A percentile compares a stretch with the other conserved stretches of the same genome.
Evolutionary conservation across 2,888 invertebrate genomes (phyloP).

Genomic region (Scaptomyza caliginosa): DNA sequence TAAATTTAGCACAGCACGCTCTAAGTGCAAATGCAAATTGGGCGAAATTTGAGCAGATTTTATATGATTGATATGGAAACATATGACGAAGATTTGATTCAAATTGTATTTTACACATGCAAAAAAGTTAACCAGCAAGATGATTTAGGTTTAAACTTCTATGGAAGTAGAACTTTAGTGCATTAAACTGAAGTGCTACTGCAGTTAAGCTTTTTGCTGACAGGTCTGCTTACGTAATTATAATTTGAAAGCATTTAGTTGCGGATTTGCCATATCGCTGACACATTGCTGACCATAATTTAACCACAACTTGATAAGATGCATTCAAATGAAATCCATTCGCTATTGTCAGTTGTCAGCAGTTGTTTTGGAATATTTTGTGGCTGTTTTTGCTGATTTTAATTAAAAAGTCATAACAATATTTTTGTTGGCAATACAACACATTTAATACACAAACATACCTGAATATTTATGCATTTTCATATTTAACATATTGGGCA

Average conservation of each 20-base stretch:
- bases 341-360: conserved; percentile 15
- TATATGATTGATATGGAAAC: not conserved
- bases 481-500: conserved; percentile 27
- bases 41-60: not conserved
- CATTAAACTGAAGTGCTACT: not conserved
- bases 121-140: not conserved
- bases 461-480: conserved; percentile 1
- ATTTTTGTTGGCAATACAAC: conserved; percentile 44
- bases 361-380: conserved; percentile 14
- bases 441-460: conserved; percentile 3
- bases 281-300: conserved; percentile 20
- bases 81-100: not conserved
- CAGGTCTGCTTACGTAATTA: not conserved
- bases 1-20: conserved; percentile 5
- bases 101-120: not conserved
- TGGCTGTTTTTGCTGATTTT: conserved; percentile 54
- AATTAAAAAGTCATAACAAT: conserved; percentile 75
- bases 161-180: no score
- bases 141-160: no score
- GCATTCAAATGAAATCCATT: conserved; percentile 28
- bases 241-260: not conserved
- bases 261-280: not conserved
- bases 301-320: conserved; percentile 31
- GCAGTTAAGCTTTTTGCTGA: not conserved
- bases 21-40: conserved; percentile 24